Percentiles rank a stretch among this genome's conserved stretches.
phyloP scores from a whole-genome alignment of 23 tunicate species.

The Styela plicata region DNA sequence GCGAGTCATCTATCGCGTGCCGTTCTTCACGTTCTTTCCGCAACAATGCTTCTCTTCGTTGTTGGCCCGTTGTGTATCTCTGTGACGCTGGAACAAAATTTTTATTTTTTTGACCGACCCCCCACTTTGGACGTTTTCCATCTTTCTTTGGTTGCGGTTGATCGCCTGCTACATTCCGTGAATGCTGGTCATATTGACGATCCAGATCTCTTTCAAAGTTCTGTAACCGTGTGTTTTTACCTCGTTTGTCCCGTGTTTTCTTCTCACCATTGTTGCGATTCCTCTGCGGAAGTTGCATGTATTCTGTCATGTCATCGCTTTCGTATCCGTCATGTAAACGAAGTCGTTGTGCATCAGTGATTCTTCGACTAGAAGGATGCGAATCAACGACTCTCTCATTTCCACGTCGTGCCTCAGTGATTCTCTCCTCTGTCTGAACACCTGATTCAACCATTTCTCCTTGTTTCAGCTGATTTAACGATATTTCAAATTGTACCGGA shows the following conservation, averaged over 20 bases:
- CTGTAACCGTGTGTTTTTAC: not conserved
- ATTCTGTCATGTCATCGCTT: constrained; percentile 70
- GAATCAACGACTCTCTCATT: not conserved
- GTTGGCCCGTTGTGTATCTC: constrained; percentile 26
- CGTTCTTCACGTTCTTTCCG: not conserved
- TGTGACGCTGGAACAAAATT: constrained; percentile 61
- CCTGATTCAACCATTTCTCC: constrained; percentile 43
- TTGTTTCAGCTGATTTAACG: constrained; percentile 38
- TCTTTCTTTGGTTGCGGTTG: constrained; percentile 24
- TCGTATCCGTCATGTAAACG: not conserved
- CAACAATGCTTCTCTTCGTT: not conserved
- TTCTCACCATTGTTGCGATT: not conserved
- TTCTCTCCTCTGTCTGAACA: constrained; percentile 59
- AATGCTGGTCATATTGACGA: constrained; percentile 39
- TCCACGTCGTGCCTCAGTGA: not conserved
- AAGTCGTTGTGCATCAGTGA: not conserved
- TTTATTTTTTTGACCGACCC: constrained; percentile 67
- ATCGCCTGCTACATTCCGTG: constrained; percentile 14
- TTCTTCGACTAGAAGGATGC: not conserved
- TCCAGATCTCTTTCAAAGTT: constrained; percentile 22
- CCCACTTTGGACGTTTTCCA: constrained; percentile 73
- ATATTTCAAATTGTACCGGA: constrained; percentile 73
- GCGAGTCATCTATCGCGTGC: not conserved
- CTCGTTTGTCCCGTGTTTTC: not conserved
- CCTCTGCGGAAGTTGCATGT: constrained; percentile 62